These are phyloP conservation scores for Chunga burmeisteri DNA, from an alignment of 2,113 vertebrate species.

Conservation along the genomic window DNA sequence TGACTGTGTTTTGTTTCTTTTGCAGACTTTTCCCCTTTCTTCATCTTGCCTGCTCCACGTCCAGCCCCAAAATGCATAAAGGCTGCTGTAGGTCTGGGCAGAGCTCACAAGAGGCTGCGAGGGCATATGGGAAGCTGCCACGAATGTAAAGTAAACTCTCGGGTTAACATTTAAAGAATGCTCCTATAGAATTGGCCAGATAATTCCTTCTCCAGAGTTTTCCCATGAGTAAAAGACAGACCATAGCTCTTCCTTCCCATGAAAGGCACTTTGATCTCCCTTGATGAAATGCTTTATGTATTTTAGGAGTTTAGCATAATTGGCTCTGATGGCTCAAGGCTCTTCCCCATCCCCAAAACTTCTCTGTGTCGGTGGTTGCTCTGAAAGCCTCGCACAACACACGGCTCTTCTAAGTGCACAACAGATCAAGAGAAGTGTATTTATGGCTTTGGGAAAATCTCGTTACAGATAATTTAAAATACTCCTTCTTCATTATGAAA, in stretches of 20 bases:
- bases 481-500: not conserved
- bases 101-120: not conserved
- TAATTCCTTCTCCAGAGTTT: not conserved
- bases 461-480: not conserved
- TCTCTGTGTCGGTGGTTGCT: not conserved
- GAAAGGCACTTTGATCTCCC: slow-evolving; percentile 56
- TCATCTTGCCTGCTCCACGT: not conserved
- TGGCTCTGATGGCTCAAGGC: slow-evolving; percentile 24
- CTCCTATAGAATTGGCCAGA: not conserved
- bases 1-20: not conserved
- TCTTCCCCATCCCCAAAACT: not conserved
- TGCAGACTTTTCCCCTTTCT: not conserved
- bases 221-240: slow-evolving; percentile 31
- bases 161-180: not conserved
- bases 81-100: not conserved
- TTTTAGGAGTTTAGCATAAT: not conserved
- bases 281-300: slow-evolving; percentile 34
- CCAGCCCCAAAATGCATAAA: not conserved
- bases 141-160: not conserved
- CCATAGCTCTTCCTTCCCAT: slow-evolving; percentile 29
- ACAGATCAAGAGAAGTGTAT: not conserved
- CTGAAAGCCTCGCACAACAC: not conserved
- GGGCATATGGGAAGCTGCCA: rapidly evolving
- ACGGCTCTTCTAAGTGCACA: rapidly evolving
- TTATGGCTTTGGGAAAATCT: slow-evolving; percentile 35